phyloP scores from a whole-genome alignment of 2,113 vertebrate genomes.

The Onychostruthus taczanowskii region DNA sequence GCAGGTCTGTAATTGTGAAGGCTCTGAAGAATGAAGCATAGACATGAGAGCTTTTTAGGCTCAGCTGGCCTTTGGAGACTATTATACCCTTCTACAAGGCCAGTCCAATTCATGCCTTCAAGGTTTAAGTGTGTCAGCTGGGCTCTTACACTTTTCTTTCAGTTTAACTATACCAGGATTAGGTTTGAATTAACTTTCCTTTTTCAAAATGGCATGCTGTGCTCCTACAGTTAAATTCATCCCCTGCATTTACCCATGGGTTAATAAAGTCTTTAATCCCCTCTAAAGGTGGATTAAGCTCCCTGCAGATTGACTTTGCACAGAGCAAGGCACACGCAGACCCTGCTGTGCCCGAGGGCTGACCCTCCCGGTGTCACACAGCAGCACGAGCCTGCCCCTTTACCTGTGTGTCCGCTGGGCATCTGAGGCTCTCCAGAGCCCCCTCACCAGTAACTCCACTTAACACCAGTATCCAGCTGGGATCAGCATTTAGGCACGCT shows the following conservation, averaged over 20 bases:
- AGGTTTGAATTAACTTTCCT: not conserved
- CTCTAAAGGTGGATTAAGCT: not conserved
- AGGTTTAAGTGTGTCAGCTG: not conserved
- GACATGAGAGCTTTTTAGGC: not conserved
- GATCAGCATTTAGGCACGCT: not conserved
- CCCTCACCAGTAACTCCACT: not conserved
- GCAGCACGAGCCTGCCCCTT: rapidly evolving
- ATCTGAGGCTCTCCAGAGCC: not conserved
- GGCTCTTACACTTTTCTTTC: not conserved
- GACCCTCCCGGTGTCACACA: rapidly evolving
- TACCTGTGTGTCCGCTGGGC: rapidly evolving
- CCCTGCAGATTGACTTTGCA: not conserved
- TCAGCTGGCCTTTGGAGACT: not conserved
- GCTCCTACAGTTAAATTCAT: not conserved
- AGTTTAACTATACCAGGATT: not conserved
- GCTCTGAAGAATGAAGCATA: not conserved
- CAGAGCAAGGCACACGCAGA: rapidly evolving
- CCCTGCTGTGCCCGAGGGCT: not conserved
- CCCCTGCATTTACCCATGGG: not conserved
- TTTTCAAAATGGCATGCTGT: not conserved
- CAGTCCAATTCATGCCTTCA: not conserved
- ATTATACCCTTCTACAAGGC: not conserved
- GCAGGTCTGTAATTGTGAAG: not conserved
- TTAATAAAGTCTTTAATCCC: not conserved
- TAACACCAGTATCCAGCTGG: not conserved